These are phyloP conservation scores for Brachyrhaphis roseni DNA, from an alignment of 2,797 vertebrate genomes.

Conservation along the genomic window DNA sequence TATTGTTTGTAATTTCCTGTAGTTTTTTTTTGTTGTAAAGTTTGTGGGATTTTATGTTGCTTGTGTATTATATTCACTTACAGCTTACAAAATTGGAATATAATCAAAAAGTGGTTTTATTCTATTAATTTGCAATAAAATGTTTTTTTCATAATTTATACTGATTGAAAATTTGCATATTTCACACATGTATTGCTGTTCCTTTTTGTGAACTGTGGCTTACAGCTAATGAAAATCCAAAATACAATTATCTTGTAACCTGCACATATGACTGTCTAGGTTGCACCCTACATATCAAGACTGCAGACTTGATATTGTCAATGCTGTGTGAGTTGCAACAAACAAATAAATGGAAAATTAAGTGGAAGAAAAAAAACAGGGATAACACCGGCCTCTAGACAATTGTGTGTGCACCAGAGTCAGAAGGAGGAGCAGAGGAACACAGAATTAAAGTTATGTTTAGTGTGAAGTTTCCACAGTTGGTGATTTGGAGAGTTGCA, in stretches of 20 bases:
- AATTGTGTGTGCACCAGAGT: not conserved
- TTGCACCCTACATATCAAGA: not conserved
- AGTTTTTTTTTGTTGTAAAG: too few relatives aligned
- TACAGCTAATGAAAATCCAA: not conserved
- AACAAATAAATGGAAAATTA: not conserved
- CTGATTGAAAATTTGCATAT: not conserved
- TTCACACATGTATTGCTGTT: not conserved
- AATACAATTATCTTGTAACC: not conserved
- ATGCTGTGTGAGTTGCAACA: not conserved
- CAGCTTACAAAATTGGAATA: not conserved
- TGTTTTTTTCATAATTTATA: not conserved
- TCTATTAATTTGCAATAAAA: not conserved
- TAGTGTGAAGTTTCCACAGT: not conserved
- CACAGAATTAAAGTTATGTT: not conserved
- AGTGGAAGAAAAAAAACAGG: not conserved
- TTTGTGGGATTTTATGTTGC: not conserved
- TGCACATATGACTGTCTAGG: not conserved
- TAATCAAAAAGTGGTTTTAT: not conserved
- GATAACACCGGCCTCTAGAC: not conserved
- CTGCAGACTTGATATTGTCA: not conserved
- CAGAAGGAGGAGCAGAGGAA: not conserved
- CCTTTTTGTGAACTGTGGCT: not conserved
- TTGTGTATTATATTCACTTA: not conserved
- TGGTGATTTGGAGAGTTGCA: not conserved
- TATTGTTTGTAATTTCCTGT: not conserved